Conservation (phyloP, 2,888 invertebrate genomes). For the Poecilus cupreus region DNA sequence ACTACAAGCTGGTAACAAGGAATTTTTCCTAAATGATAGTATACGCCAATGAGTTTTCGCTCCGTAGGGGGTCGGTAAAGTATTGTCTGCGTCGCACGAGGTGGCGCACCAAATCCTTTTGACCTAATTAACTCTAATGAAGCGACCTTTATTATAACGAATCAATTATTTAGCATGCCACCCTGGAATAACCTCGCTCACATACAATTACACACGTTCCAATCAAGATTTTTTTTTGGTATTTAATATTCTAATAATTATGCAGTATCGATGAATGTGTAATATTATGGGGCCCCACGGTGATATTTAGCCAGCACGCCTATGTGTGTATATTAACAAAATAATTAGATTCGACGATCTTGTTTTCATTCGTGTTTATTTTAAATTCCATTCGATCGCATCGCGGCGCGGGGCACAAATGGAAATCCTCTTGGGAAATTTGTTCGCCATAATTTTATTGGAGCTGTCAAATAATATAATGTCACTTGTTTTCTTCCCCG, state of each 20-base stretch:
- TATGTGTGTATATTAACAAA: slow-evolving; percentile 31
- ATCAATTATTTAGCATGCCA: slow-evolving; percentile 50
- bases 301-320: not conserved
- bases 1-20: slow-evolving; percentile 5
- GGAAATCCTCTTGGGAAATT: slow-evolving; percentile 49
- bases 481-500: slow-evolving; percentile 55
- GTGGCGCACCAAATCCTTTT: slow-evolving; percentile 49
- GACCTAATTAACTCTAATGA: slow-evolving; percentile 55
- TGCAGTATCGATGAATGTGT: too few species aligned
- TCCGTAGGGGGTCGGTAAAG: not conserved
- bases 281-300: not conserved
- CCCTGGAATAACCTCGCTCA: slow-evolving; percentile 5
- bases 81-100: slow-evolving; percentile 25
- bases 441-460: slow-evolving; percentile 56
- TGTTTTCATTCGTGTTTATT: slow-evolving; percentile 54
- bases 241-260: too few species aligned
- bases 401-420: slow-evolving; percentile 43
- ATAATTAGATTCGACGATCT: slow-evolving; percentile 29
- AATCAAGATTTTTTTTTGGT: too few species aligned
- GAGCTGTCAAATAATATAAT: slow-evolving; percentile 55
- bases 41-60: slow-evolving; percentile 20
- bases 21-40: slow-evolving; percentile 21
- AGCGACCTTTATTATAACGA: slow-evolving; percentile 53
- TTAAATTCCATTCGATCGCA: slow-evolving; percentile 56
- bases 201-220: not conserved